Base-by-base conservation (phyloP, 2,888 invertebrate genomes). In the Liodrosophila aerea region DNA sequence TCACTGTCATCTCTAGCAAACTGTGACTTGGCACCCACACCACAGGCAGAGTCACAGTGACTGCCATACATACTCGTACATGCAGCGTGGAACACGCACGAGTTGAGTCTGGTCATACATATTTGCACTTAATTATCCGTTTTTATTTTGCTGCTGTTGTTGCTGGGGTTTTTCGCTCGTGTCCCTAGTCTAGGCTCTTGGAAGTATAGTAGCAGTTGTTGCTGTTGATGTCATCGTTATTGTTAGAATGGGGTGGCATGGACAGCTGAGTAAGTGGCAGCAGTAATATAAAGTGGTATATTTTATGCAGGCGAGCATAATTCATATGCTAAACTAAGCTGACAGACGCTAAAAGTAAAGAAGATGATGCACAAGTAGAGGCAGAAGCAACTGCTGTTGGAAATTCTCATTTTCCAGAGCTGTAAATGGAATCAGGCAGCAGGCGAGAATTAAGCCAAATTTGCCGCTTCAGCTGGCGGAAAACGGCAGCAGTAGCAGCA, bases 111-210 rank as follows among this genome's bases (percentile, higher is more conserved):
- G 76, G 60, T 61, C 73, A 76, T 72, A 82, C 76, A 82, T 80
- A 76, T 80, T 82, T 81, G 82, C 82, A 81, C 80, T 76, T 81
- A 82, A 81, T 81, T 82, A 81, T 70, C 71, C 64, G 64, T 68
- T 81, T 69, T 70, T 65, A 46, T 54, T 70, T 41, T 29, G 49
- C 8, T 46, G 39, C n/a, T 56, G 36, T 27, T 54, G 56, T 18
- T 41, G 9, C 39, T 36, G n/a, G n/a, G 22, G 22, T 22, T 30
- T 22, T 15, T 49, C 15, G 18, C 15, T 72, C 33, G 47, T 63
- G 51, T 56, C 33, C 41, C n/a, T 27, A 34, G 16, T 61, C 36
- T 61, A 49, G 33, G 18, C 15, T 18, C 16, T 2, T n/a, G n/a
- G n/a, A n/a, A n/a, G n/a, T n/a, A n/a, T n/a, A n/a, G 22, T 13